A percentile compares a stretch with the other conserved stretches of the same genome.
These are phyloP conservation scores for Macrophya alboannulata DNA, from an alignment of 2,888 invertebrate genomes.

Conservation along the genomic window DNA sequence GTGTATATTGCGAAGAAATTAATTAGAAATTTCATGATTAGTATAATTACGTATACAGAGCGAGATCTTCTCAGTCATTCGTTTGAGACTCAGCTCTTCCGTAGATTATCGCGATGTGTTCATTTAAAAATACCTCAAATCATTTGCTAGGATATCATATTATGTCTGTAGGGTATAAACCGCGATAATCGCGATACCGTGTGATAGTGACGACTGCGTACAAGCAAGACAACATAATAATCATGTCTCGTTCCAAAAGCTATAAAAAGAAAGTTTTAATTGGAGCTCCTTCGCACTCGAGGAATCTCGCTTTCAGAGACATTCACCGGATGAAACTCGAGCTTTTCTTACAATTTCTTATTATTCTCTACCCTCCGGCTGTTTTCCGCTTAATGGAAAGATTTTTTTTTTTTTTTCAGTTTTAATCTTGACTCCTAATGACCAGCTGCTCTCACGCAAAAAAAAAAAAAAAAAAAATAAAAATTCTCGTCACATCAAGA, in stretches of 20 bases:
- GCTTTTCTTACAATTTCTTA: conserved; percentile 36
- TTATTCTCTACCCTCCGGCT: not conserved
- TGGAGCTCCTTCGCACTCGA: conserved; percentile 24
- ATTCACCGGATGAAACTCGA: conserved; percentile 39
- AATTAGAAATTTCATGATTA: not conserved
- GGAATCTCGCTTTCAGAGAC: conserved; percentile 42
- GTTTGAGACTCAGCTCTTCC: not conserved
- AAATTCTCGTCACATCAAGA: not conserved
- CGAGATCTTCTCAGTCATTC: no score
- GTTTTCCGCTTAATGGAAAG: conserved; percentile 19
- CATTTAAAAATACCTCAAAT: not conserved
- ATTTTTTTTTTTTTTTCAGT: not conserved
- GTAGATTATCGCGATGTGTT: not conserved
- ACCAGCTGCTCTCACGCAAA: not conserved
- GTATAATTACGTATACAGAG: no score
- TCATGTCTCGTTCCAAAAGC: conserved; percentile 34
- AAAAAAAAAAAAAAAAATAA: not conserved
- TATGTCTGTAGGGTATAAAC: not conserved
- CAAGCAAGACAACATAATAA: not conserved
- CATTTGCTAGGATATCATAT: not conserved
- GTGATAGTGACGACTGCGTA: not conserved
- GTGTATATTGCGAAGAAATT: not conserved
- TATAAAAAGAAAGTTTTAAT: conserved; percentile 50
- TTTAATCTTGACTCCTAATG: not conserved
- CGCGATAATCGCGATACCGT: not conserved